Conservation (phyloP, 1,140 invertebrate genomes). For the Idris sp. region DNA sequence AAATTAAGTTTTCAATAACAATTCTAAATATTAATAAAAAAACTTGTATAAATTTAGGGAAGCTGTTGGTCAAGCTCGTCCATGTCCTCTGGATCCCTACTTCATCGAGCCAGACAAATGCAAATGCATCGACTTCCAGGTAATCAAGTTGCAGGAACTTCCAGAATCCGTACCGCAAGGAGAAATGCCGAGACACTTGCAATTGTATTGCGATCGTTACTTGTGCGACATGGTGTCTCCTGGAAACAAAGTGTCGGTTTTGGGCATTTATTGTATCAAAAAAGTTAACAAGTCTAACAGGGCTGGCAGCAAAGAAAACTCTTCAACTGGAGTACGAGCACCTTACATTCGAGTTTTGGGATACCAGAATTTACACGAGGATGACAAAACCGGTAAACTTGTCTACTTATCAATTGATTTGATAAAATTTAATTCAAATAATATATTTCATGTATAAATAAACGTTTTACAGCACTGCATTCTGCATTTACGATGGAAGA, state of each 20-base stretch:
- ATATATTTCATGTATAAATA: no score
- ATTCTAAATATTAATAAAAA: no score
- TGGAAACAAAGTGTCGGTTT: conserved; percentile 94
- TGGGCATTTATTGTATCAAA: conserved; percentile 98
- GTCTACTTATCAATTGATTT: no score
- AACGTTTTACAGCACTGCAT: conserved; percentile 66
- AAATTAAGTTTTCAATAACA: no score
- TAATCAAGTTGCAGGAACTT: conserved; percentile 95
- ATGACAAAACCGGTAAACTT: no score
- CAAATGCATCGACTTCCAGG: conserved; percentile 96
- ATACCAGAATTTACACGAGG: conserved; percentile 78
- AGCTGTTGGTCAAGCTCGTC: conserved; percentile 84
- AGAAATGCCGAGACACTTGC: conserved; percentile 98
- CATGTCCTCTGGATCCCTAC: conserved; percentile 98
- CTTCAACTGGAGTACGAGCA: conserved; percentile 93
- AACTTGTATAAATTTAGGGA: conserved; percentile 84
- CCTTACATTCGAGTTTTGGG: conserved; percentile 97
- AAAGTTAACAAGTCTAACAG: conserved; percentile 84
- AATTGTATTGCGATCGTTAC: conserved; percentile 96
- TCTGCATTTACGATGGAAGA: conserved; percentile 86
- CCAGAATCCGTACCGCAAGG: conserved; percentile 98
- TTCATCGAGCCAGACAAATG: conserved; percentile 99
- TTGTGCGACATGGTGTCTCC: conserved; percentile 97
- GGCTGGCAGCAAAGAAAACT: conserved; percentile 87
- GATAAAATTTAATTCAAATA: no score